Percentiles rank a stretch among this genome's conserved stretches.
These are phyloP conservation scores for Cephus spinipes DNA, from an alignment of 2,888 invertebrate genomes.

Conservation along the genomic window DNA sequence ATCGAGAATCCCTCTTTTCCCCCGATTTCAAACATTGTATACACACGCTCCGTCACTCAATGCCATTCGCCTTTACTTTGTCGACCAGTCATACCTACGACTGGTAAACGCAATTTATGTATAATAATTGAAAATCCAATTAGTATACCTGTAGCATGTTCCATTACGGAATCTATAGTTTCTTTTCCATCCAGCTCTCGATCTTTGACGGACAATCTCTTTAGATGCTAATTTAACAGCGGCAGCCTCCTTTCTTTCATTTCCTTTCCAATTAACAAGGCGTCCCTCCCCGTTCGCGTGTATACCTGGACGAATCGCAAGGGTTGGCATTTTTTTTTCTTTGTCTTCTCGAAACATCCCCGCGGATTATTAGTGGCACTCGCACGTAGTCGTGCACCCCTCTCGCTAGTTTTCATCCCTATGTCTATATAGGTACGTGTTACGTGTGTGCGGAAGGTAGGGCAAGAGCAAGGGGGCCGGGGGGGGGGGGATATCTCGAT, in stretches of 20 bases:
- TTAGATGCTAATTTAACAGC: not conserved
- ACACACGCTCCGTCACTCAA: too few species aligned
- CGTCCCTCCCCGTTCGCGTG: slow-evolving; percentile 21
- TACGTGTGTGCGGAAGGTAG: slow-evolving; percentile 4
- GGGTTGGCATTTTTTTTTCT: slow-evolving; percentile 46
- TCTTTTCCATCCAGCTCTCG: not conserved
- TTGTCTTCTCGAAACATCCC: slow-evolving; percentile 39
- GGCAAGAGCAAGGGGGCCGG: not conserved
- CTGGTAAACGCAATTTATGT: not conserved
- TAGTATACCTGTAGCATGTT: not conserved
- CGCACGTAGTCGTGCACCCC: slow-evolving; percentile 36
- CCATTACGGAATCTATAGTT: not conserved
- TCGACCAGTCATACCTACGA: not conserved
- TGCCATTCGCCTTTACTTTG: not conserved
- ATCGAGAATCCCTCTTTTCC: not conserved
- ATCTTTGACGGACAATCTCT: not conserved
- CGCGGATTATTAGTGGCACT: slow-evolving; percentile 57
- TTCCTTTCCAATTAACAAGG: slow-evolving; percentile 52
- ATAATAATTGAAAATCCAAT: not conserved
- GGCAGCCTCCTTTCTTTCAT: not conserved
- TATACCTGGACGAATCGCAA: slow-evolving; percentile 18
- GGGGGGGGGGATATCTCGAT: not conserved
- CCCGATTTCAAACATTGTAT: not conserved
- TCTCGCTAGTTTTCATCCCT: slow-evolving; percentile 20
- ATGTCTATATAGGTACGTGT: slow-evolving; percentile 10